These are phyloP conservation scores for Potamarius usumacintae DNA, from an alignment of 2,113 vertebrate genomes.

Conservation along the genomic window DNA sequence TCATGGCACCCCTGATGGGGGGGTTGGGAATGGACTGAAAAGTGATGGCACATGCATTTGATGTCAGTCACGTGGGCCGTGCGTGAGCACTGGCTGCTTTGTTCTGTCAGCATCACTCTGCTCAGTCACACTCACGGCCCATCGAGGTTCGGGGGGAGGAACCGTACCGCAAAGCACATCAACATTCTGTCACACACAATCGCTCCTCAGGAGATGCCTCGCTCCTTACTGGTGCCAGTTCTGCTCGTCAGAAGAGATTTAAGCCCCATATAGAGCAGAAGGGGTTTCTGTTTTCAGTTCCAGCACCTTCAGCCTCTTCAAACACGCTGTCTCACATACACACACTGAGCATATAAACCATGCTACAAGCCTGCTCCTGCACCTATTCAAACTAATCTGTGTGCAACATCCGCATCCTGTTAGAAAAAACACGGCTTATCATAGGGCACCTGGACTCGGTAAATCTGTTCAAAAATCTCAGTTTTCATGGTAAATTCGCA, in stretches of 20 bases:
- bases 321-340: background rate
- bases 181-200: slow-evolving; percentile 47
- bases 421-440: background rate
- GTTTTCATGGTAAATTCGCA: background rate
- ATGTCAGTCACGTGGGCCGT: slow-evolving; percentile 34
- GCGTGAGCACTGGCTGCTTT: slow-evolving; percentile 36
- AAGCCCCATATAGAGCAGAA: slow-evolving; percentile 4
- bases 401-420: background rate
- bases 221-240: background rate
- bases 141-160: slow-evolving; percentile 13
- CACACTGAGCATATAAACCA: background rate
- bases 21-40: slow-evolving; percentile 15
- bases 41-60: slow-evolving; percentile 45
- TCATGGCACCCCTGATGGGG: slow-evolving; percentile 43
- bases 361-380: background rate
- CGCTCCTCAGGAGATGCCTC: background rate
- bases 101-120: slow-evolving; percentile 43
- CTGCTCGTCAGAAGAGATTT: slow-evolving; percentile 10
- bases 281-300: background rate
- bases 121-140: slow-evolving; percentile 40
- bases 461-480: background rate
- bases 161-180: slow-evolving; percentile 50
- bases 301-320: slow-evolving; percentile 3
- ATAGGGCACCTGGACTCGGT: background rate
- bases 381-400: background rate